Conservation (phyloP, 2,113 vertebrate species). For the Sakesphorus luctuosus region DNA sequence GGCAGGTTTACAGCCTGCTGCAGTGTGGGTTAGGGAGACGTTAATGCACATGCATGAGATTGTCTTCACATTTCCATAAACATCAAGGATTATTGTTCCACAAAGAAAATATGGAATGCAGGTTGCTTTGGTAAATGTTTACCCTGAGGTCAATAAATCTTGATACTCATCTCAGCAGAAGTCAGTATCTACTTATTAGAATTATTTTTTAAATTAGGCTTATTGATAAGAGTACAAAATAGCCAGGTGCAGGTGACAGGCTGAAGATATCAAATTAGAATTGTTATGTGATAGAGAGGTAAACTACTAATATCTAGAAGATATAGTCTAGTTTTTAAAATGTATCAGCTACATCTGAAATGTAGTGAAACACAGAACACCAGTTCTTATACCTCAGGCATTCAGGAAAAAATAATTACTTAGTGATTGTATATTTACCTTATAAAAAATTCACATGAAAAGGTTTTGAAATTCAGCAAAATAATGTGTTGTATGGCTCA, state of each 20-base stretch:
- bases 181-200: not conserved
- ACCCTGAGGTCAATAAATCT: conserved; percentile 4
- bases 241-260: not conserved
- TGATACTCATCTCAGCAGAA: conserved; percentile 15
- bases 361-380: not conserved
- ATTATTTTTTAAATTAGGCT: not conserved
- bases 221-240: not conserved
- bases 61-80: accelerated
- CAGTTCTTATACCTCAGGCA: not conserved
- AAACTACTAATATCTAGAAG: not conserved
- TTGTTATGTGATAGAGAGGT: not conserved
- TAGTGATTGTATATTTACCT: not conserved
- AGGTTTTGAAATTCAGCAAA: not conserved
- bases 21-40: not conserved
- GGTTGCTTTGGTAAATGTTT: not conserved
- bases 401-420: not conserved
- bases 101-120: not conserved
- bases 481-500: not conserved
- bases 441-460: not conserved
- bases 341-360: not conserved
- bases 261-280: not conserved
- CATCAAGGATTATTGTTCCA: not conserved
- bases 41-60: not conserved
- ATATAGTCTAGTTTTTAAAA: not conserved
- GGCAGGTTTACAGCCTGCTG: not conserved